Evolutionary conservation across 2,888 invertebrate genomes (phyloP), one percentile per base, ranked within the genome.

Genomic region (Eupithecia subfuscata): DNA sequence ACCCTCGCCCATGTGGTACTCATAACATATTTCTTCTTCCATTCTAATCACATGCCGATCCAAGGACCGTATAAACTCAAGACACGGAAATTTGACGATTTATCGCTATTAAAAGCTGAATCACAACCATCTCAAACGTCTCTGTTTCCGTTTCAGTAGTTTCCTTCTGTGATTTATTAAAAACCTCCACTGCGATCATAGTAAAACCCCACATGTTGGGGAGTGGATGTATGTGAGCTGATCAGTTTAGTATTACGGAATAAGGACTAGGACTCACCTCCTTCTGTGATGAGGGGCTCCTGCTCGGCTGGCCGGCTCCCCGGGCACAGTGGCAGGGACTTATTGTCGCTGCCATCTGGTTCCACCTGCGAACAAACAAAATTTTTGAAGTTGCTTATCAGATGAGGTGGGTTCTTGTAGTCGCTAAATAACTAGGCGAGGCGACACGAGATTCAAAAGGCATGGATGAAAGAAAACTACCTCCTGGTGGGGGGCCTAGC

Each of bases 281-380:
- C 91, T 75, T 82, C 84, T 48, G 93, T 88, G 48, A 94, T 83
- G 0, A 94, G 84, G 0, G 94, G 94, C 78, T 90, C 87, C 0
- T 84, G 87, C 60, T 92, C 94, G 7, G 84, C 87, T 12, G 93
- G 92, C 67, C 90, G 84, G 30, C 94, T 94, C 18, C 91, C 82
- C 3, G 94, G 94, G 75, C 94, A 94, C 2, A 94, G 90, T 16
- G 94, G 94, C 75, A 94, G 87, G 0, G 91, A 87, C 30, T 82
- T 80, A 64, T 9, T 70, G 2, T 84, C 86, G 3, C 87, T 91
- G 14, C 89, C 91, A 70, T 93, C 92, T 2, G 89, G 75, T 78
- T 93, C 94, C 84, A 88, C 90, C 93, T 94, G 87, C 30, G 30
- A 69, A 79, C 75, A 75, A 75, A 14, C n/a, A 11, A 65, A 63